Percentiles rank a stretch among this genome's conserved stretches.
Evolutionary conservation across 1,140 invertebrate genomes (phyloP).

Genomic region (Spodoptera litura): DNA sequence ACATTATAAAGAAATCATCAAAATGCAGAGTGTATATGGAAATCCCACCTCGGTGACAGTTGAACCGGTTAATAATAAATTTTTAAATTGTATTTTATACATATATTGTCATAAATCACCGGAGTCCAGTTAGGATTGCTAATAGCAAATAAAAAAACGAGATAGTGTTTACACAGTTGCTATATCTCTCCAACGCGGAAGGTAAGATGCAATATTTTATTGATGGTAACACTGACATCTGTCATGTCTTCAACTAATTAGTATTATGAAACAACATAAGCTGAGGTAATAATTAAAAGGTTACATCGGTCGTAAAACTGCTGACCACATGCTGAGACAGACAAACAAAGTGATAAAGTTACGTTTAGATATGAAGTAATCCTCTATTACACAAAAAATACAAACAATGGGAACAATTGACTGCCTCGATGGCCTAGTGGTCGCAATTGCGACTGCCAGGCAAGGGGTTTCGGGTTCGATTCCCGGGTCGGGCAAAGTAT

Average conservation of each 20-base stretch:
- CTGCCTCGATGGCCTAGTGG: no score
- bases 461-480: no score
- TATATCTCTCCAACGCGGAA: background rate
- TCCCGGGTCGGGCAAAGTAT: no score
- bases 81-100: background rate
- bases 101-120: slow-evolving; percentile 22
- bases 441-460: no score
- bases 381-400: no score
- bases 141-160: slow-evolving; percentile 12
- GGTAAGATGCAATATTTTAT: background rate
- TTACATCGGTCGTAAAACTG: background rate
- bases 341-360: no score
- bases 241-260: slow-evolving; percentile 5
- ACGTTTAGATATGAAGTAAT: no score
- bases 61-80: background rate
- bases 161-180: slow-evolving; percentile 3
- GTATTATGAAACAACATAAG: background rate
- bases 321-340: no score
- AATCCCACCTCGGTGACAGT: background rate
- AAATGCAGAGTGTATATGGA: background rate
- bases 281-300: background rate
- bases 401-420: no score
- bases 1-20: background rate
- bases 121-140: background rate
- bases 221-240: background rate